Conservation (phyloP, 2,888 invertebrate species). For the Philonicus albiceps region DNA sequence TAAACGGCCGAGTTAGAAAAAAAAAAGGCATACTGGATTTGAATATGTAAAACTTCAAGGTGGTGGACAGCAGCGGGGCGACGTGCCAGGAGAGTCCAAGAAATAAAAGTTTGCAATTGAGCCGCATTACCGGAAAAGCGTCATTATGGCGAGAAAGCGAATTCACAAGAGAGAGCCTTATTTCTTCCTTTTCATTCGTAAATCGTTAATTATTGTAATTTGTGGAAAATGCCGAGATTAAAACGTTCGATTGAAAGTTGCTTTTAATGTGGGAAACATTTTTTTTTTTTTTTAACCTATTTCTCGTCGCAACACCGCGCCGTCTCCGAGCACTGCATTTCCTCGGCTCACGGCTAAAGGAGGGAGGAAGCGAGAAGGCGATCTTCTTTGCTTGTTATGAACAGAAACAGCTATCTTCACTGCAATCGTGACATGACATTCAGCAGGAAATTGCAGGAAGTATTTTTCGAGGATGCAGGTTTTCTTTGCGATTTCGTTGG, state of each 20-base stretch:
- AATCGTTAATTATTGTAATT: slow-evolving; percentile 20
- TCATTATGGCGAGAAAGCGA: neutral
- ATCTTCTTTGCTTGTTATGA: neutral
- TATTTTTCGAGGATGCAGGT: slow-evolving; percentile 1
- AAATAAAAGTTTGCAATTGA: slow-evolving; percentile 15
- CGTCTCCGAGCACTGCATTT: neutral
- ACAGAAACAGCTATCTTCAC: neutral
- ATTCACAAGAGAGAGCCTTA: neutral
- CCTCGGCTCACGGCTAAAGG: neutral
- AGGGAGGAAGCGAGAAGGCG: neutral
- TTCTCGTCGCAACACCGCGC: neutral
- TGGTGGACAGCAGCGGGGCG: neutral
- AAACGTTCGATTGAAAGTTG: slow-evolving; percentile 6
- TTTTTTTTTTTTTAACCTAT: slow-evolving; percentile 14
- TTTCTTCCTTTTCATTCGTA: slow-evolving; percentile 2
- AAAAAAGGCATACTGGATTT: neutral
- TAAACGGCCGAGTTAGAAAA: slow-evolving; percentile 16
- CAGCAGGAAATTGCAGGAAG: slow-evolving; percentile 16
- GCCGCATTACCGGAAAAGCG: neutral
- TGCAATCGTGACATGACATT: slow-evolving; percentile 13
- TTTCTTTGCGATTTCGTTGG: neutral
- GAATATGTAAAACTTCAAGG: neutral
- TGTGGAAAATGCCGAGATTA: neutral
- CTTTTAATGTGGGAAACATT: slow-evolving; percentile 19
- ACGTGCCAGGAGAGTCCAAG: neutral